Evolutionary conservation across 30 jellyfish, hydroid and myxozoan species (phyloP).

Genomic region (Haliclystus octoradiatus): DNA sequence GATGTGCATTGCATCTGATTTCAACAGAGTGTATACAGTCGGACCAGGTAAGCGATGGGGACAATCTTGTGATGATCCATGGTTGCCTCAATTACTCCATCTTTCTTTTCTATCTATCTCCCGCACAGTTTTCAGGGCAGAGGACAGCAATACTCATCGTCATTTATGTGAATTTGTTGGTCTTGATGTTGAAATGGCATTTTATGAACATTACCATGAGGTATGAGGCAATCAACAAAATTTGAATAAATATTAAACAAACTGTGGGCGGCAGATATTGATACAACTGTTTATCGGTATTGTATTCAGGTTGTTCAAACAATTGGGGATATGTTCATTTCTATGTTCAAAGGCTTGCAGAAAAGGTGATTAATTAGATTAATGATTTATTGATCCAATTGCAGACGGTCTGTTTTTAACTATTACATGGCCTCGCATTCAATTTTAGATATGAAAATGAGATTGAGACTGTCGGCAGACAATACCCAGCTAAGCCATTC

Average conservation of each 20-base stretch:
- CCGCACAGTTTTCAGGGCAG: constrained; percentile 88
- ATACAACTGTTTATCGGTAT: background rate
- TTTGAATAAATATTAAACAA: background rate
- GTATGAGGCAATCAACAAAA: constrained; percentile 9
- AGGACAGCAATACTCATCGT: constrained; percentile 99
- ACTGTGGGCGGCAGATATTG: background rate
- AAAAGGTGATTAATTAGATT: constrained; percentile 51
- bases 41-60: constrained; percentile 73
- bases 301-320: constrained; percentile 64
- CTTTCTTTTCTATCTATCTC: background rate
- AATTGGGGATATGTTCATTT: constrained; percentile 87
- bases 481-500: constrained; percentile 97
- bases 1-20: constrained; percentile 95
- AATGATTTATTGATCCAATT: background rate
- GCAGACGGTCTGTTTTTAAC: background rate
- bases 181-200: constrained; percentile 98
- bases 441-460: constrained; percentile 60
- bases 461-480: constrained; percentile 83
- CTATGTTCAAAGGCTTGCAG: constrained; percentile 90
- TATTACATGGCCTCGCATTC: background rate
- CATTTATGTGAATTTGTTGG: constrained; percentile 99
- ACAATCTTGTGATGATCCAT: background rate
- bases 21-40: constrained; percentile 91
- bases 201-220: constrained; percentile 99
- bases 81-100: background rate